Percentiles rank a stretch among this genome's conserved stretches.
Conservation (phyloP, 2,888 invertebrate species). For the Parochlus steinenii region DNA sequence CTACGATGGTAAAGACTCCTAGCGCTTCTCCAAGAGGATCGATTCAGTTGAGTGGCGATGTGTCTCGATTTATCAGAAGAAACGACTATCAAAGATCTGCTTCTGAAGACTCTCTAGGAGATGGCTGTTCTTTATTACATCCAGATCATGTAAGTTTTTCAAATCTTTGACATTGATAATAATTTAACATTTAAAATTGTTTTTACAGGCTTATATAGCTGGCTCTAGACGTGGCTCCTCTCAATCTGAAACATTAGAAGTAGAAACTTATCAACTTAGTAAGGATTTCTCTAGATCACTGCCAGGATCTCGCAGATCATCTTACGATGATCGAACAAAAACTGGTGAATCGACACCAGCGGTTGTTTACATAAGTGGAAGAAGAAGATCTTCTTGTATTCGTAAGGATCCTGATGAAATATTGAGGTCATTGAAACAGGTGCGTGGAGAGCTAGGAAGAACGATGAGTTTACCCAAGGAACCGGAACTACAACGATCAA, state of each 20-base stretch:
- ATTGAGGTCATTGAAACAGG: slow-evolving; percentile 60
- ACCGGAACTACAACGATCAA: slow-evolving; percentile 30
- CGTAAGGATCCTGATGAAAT: slow-evolving; percentile 75
- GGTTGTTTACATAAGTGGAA: slow-evolving; percentile 43
- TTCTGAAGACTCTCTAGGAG: slow-evolving; percentile 61
- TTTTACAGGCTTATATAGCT: too few species aligned
- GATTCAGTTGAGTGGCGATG: slow-evolving; percentile 37
- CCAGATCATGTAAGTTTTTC: slow-evolving; percentile 68
- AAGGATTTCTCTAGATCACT: slow-evolving; percentile 74
- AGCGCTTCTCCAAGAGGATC: slow-evolving; percentile 58
- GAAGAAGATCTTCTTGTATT: slow-evolving; percentile 66
- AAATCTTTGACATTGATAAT: slow-evolving; percentile 18
- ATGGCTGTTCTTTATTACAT: slow-evolving; percentile 59
- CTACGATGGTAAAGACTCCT: slow-evolving; percentile 43
- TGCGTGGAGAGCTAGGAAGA: slow-evolving; percentile 65
- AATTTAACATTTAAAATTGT: slow-evolving; percentile 12
- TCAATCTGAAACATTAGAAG: slow-evolving; percentile 73
- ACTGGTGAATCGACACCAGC: slow-evolving; percentile 29
- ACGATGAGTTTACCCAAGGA: slow-evolving; percentile 64
- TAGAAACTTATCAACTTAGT: slow-evolving; percentile 67
- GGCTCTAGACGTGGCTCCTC: slow-evolving; percentile 74
- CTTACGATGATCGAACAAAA: slow-evolving; percentile 56
- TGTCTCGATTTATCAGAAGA: slow-evolving; percentile 45
- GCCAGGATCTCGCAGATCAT: slow-evolving; percentile 70
- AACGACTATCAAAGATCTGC: slow-evolving; percentile 56